Conservation (phyloP, 2,888 invertebrate species). For the Desoria tigrina region DNA sequence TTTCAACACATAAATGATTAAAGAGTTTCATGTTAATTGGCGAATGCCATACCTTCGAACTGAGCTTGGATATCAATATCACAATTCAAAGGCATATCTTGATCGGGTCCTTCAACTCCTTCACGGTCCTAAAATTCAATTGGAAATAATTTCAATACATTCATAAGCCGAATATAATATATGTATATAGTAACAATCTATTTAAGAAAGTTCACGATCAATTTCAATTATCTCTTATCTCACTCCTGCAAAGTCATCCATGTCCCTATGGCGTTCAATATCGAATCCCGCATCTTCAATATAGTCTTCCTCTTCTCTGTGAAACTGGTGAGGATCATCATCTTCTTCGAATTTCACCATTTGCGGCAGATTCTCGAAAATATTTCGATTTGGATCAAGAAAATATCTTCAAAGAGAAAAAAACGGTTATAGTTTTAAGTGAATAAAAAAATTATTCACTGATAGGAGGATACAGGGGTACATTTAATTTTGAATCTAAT, state of each 20-base stretch:
- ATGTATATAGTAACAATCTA: too few species aligned
- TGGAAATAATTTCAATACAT: too few species aligned
- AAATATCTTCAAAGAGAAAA: slow-evolving; percentile 8
- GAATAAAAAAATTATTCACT: too few species aligned
- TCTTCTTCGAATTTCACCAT: neutral
- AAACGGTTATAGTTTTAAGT: neutral
- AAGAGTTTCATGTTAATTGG: too few species aligned
- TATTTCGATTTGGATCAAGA: slow-evolving; percentile 4
- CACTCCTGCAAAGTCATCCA: slow-evolving; percentile 7
- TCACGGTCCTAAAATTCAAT: too few species aligned
- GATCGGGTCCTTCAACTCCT: too few species aligned
- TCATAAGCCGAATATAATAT: too few species aligned
- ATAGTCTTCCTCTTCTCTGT: slow-evolving; percentile 16
- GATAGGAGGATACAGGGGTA: neutral
- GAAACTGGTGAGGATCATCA: neutral
- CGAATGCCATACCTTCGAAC: neutral
- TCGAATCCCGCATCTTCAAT: slow-evolving; percentile 15
- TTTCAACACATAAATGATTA: too few species aligned
- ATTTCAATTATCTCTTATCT: neutral
- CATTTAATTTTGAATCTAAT: too few species aligned
- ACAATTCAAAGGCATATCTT: neutral
- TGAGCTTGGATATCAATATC: neutral
- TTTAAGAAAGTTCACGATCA: too few species aligned
- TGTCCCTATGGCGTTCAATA: neutral
- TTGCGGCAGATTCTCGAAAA: neutral